A percentile compares a stretch with the other conserved stretches of the same genome.
Evolutionary conservation across 1,140 invertebrate genomes (phyloP).

Genomic region (Metaphire vulgaris): DNA sequence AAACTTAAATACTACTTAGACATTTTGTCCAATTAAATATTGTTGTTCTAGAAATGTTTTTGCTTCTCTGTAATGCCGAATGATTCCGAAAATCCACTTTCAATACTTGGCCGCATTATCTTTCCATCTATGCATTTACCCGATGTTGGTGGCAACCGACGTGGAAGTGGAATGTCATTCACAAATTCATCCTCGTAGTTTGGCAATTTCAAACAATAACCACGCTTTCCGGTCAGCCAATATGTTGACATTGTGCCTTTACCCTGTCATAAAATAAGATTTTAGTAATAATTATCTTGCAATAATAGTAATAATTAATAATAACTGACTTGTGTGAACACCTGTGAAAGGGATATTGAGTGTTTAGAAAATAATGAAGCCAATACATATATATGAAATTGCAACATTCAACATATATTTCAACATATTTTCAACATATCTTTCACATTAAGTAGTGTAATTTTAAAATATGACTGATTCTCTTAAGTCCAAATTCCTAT

Average conservation of each 20-base stretch:
- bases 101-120: not conserved
- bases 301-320: not conserved
- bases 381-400: not conserved
- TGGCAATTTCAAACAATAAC: conserved; percentile 74
- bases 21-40: too few species aligned
- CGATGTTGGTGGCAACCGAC: not conserved
- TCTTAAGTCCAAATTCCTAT: not conserved
- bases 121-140: not conserved
- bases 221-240: conserved; percentile 75
- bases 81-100: conserved; percentile 4
- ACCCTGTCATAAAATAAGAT: conserved; percentile 48
- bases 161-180: not conserved
- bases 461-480: not conserved
- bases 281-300: not conserved
- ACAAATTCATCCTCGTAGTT: conserved; percentile 36
- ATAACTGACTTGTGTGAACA: not conserved
- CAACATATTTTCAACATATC: not conserved
- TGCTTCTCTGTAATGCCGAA: too few species aligned
- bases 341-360: not conserved
- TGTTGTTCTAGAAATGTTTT: too few species aligned
- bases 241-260: conserved; percentile 79
- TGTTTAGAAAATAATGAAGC: not conserved
- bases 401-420: not conserved
- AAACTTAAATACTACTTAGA: too few species aligned
- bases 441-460: not conserved